Base-by-base conservation (phyloP, 2,888 invertebrate genomes). In the Capitulum mitella region DNA sequence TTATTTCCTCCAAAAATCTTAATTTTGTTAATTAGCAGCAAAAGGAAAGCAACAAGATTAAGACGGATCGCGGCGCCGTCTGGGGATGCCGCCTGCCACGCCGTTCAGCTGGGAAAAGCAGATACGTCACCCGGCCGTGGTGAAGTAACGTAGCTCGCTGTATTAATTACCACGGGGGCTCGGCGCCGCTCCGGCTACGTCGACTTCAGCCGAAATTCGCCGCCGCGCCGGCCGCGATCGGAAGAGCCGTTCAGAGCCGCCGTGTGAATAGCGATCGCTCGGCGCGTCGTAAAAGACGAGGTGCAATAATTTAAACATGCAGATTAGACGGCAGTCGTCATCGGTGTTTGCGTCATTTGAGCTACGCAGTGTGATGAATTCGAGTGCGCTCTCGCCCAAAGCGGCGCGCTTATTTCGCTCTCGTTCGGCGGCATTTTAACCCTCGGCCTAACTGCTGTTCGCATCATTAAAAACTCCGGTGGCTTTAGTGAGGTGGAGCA, bases 21-120 rank as follows among this genome's bases (percentile, higher is more conserved):
- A 70, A 70, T 70, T 70, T 70, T 70, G 70, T 70, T 70, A 70
- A 70, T 70, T 70, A 70, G 70, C 70, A 70, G 70, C 70, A 40
- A 70, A 70, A 70, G 70, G 70, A 70, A 70, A 40, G 40, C 70
- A 70, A 70, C 70, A 70, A 37, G 70, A 70, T 70, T 70, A 70
- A 70, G 70, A 70, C 26, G 70, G 70, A 70, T 70, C 29, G 70
- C 37, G 26, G 70, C 40, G 40, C 40, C 5, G 70, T 37, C 19
- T 22, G 70, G 37, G 26, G 70, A 3, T 26, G 26, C 26, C 37
- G 2, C 40, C 3, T 6, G 14, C 40, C n/a, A 29, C 2, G 58
- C 58, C n/a, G 51, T 51, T 8, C 34, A 64, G 32, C 64, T 34
- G 64, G 64, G 70, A 40, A 34, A 37, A 40, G 26, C 37, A 40